Percentiles rank a stretch among this genome's conserved stretches.
These are phyloP conservation scores for Pachymerium ferrugineum DNA, from an alignment of 2,888 invertebrate genomes.

Conservation along the genomic window DNA sequence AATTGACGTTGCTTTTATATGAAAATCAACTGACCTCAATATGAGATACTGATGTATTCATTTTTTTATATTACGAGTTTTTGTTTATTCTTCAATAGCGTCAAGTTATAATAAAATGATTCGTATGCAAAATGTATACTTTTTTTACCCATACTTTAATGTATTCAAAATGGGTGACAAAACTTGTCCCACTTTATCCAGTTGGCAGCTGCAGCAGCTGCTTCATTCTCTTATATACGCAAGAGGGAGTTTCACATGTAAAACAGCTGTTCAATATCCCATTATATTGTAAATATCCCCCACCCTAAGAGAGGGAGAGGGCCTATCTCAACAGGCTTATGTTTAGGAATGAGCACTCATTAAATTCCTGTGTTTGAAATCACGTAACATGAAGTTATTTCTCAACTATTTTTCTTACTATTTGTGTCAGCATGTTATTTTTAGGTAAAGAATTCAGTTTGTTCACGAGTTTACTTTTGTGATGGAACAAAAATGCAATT, in stretches of 20 bases:
- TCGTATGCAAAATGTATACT: background rate
- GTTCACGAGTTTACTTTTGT: no score
- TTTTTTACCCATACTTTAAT: background rate
- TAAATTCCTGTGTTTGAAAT: conserved; percentile 3
- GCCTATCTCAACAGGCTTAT: background rate
- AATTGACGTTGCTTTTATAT: background rate
- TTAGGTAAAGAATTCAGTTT: conserved; percentile 7
- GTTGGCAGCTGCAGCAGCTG: background rate
- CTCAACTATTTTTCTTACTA: background rate
- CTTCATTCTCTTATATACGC: background rate
- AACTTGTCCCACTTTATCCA: conserved; percentile 1
- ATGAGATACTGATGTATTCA: background rate
- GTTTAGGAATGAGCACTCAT: background rate
- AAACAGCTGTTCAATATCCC: conserved; percentile 21
- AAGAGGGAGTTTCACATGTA: conserved; percentile 17
- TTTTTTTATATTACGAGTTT: no score
- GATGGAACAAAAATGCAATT: background rate
- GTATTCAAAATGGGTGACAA: background rate
- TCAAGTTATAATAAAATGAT: background rate
- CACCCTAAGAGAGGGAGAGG: background rate
- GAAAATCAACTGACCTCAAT: background rate
- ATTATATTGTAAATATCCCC: background rate
- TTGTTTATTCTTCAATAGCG: no score
- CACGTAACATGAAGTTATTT: background rate
- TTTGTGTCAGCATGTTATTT: background rate